These are phyloP conservation scores for Lochmaea capreae DNA, from an alignment of 2,888 invertebrate species.

Conservation along the genomic window DNA sequence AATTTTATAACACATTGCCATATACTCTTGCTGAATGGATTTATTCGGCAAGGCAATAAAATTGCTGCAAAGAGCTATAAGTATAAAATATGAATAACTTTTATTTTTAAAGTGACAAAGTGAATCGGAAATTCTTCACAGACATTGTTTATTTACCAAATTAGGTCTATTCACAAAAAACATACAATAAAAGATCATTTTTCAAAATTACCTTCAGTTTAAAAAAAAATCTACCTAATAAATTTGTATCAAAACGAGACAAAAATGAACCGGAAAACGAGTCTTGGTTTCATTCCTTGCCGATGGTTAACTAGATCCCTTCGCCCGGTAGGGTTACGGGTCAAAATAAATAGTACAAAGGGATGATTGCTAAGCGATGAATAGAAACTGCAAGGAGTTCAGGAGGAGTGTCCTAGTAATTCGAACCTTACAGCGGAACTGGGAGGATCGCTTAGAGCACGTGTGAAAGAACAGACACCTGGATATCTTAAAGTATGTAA, in stretches of 20 bases:
- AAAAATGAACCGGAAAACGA: constrained; percentile 52
- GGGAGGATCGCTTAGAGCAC: constrained; percentile 64
- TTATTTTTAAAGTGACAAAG: too few species aligned
- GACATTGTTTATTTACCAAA: too few species aligned
- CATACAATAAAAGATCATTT: constrained; percentile 7
- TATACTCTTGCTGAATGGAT: too few species aligned
- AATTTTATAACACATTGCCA: too few species aligned
- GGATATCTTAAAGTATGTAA: constrained; percentile 44
- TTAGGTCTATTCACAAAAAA: too few species aligned
- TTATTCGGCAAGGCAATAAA: too few species aligned
- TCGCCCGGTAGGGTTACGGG: constrained; percentile 50
- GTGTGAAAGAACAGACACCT: constrained; percentile 65
- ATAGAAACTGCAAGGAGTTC: constrained; percentile 58
- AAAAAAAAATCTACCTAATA: constrained; percentile 35
- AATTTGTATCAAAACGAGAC: constrained; percentile 38
- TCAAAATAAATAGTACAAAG: constrained; percentile 41
- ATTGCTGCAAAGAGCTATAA: too few species aligned
- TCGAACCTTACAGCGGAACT: constrained; percentile 65
- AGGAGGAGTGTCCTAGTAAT: constrained; percentile 62
- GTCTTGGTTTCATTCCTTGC: constrained; percentile 48
- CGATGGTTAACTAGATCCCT: constrained; percentile 35
- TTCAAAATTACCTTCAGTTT: constrained; percentile 6
- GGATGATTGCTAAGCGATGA: constrained; percentile 48
- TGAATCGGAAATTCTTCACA: too few species aligned
- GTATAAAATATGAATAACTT: too few species aligned